Evolutionary conservation across 1,140 invertebrate species (phyloP).

Genomic region (Parapsyche elsis): DNA sequence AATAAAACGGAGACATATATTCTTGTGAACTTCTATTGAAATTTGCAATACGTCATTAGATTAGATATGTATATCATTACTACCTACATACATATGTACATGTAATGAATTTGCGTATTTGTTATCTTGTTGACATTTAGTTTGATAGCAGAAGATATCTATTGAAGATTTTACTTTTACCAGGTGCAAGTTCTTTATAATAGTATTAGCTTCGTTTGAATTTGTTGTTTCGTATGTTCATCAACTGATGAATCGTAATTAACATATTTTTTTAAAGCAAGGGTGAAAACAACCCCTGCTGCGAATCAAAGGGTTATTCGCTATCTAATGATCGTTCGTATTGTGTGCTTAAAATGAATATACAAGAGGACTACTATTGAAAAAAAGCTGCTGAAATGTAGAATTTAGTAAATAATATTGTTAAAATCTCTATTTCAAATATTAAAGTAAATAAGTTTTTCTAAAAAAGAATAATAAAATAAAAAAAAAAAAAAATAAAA

Average conservation of each 20-base stretch:
- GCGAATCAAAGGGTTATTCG: not conserved
- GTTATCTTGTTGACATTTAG: no score
- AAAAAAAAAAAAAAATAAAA: no score
- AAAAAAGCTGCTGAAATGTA: no score
- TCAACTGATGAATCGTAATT: conserved; percentile 48
- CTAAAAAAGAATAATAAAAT: no score
- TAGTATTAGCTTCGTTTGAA: not conserved
- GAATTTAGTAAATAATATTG: no score
- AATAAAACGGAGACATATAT: not conserved
- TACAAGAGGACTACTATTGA: no score
- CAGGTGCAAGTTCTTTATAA: no score
- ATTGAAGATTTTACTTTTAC: no score
- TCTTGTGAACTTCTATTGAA: not conserved
- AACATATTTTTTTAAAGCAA: conserved; percentile 42
- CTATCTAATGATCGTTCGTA: conserved; percentile 5
- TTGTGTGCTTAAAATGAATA: not conserved
- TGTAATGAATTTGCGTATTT: not conserved
- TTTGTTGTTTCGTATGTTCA: conserved; percentile 51
- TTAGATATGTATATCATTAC: not conserved
- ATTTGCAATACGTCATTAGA: not conserved
- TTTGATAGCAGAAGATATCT: no score
- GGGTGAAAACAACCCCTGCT: not conserved
- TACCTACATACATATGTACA: not conserved
- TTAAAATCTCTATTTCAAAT: no score
- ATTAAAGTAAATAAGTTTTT: no score